These are phyloP conservation scores for Aricia agestis DNA, from an alignment of 1,140 invertebrate species.

Conservation along the genomic window DNA sequence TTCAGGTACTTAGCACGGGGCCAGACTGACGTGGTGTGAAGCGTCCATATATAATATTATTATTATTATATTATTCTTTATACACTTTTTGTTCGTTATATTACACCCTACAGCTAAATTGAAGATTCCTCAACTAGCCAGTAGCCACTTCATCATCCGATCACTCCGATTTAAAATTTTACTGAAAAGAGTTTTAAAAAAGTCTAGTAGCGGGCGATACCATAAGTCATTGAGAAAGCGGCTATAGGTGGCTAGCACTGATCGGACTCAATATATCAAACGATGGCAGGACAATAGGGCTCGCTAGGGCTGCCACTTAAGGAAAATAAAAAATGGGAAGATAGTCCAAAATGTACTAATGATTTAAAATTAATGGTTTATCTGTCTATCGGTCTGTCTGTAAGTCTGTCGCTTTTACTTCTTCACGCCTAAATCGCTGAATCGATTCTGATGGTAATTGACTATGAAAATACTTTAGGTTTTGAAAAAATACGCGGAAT, in stretches of 20 bases:
- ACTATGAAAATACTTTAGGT: too few species aligned
- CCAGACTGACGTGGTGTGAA: too few species aligned
- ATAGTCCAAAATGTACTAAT: neutral
- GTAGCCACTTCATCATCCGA: neutral
- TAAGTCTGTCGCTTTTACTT: too few species aligned
- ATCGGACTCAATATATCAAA: slow-evolving; percentile 2
- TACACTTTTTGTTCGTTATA: too few species aligned
- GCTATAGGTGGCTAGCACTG: neutral
- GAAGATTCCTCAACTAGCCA: neutral
- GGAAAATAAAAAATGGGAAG: neutral
- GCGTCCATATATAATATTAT: too few species aligned
- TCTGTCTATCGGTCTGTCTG: too few species aligned
- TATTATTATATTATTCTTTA: too few species aligned
- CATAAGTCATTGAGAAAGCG: neutral
- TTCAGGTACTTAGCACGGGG: too few species aligned
- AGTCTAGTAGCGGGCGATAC: neutral
- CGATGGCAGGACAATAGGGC: neutral
- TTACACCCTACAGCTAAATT: neutral
- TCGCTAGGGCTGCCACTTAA: neutral
- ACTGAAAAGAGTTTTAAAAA: neutral
- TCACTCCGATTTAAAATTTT: neutral
- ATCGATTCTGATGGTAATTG: too few species aligned
- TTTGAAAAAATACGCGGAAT: too few species aligned
- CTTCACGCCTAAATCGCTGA: too few species aligned
- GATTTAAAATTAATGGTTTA: too few species aligned